phyloP scores from a whole-genome alignment of 2,888 invertebrate genomes.

The Drosophila maculinotata region DNA sequence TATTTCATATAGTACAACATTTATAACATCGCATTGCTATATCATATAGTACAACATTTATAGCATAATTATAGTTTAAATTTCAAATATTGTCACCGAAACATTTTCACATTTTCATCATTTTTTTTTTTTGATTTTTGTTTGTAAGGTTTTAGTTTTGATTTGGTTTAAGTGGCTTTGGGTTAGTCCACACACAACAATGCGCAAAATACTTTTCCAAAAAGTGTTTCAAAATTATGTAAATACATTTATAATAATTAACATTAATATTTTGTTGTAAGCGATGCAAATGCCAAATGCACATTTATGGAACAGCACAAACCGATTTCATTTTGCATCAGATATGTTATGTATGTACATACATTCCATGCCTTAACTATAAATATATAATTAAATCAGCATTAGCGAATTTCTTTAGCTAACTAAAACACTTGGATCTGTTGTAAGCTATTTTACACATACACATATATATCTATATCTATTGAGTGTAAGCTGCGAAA shows the following conservation, averaged over 20 bases:
- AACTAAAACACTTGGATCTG: slow-evolving; percentile 46
- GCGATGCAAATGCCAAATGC: slow-evolving; percentile 63
- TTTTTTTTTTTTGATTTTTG: background rate
- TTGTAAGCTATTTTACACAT: slow-evolving; percentile 12
- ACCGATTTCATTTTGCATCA: slow-evolving; percentile 31
- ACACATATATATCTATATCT: background rate
- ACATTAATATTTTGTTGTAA: slow-evolving; percentile 48
- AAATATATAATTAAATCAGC: slow-evolving; percentile 34
- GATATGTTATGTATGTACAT: slow-evolving; percentile 24
- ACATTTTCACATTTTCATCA: slow-evolving; percentile 46
- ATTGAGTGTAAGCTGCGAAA: slow-evolving; percentile 9
- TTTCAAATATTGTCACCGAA: slow-evolving; percentile 69
- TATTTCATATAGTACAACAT: slow-evolving; percentile 34
- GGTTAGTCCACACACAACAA: slow-evolving; percentile 34
- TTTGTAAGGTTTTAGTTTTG: background rate
- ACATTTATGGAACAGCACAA: slow-evolving; percentile 55
- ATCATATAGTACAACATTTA: slow-evolving; percentile 56
- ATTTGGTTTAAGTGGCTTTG: slow-evolving; percentile 27
- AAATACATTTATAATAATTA: slow-evolving; percentile 40
- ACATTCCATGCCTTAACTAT: slow-evolving; percentile 16
- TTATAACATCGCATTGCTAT: slow-evolving; percentile 36
- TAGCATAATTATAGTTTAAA: slow-evolving; percentile 42
- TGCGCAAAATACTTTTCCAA: slow-evolving; percentile 66
- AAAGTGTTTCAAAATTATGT: slow-evolving; percentile 51
- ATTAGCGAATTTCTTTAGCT: slow-evolving; percentile 57